Base-by-base conservation (phyloP, 2,888 invertebrate species). In the Palloptera scutellata region DNA sequence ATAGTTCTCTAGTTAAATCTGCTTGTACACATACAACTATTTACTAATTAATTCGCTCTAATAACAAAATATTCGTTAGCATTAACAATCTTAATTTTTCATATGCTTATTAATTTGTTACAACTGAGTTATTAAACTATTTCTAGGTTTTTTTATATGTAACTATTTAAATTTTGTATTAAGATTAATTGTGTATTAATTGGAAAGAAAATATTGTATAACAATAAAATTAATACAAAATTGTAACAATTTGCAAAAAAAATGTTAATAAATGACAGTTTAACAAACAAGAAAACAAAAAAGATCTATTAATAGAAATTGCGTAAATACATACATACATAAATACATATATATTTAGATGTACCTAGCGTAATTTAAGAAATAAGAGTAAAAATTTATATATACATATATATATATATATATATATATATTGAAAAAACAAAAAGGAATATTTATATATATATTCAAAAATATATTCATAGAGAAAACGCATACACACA, bases 351-450 rank as follows among this genome's bases (percentile, higher is more conserved):
- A 60, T 48, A 52, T 17, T 53, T 53, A 48, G 51, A 67, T 54
- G 64, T 64, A 68, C 61, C 64, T 65, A 64, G 57, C 62, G 64
- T 68, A 68, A 43, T 65, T 52, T 54, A 63, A 66, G 55, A 59
- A 64, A 41, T 55, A 41, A 42, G 51, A 57, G n/a, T 40, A 42
- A 43, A 45, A 43, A 41, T 19, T 15, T 61, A 45, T 60, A 41
- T 40, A 55, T 61, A 45, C 9, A 41, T 9, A 59, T 42, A 51
- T 45, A 61, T 51, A 30, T 17, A 61, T 15, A 51, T 17, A 57
- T 51, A 40, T 19, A 64, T 13, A 54, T 54, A 41, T 52, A 51
- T 51, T 30, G 11, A 61, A 13, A 30, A 20, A 53, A 52, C 2
- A 11, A 52, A 11, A 17, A 52, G n/a, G 17, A 30, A 41, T 15